These are phyloP conservation scores for Hymenochirus boettgeri DNA, from an alignment of 2,113 vertebrate genomes.

Conservation along the genomic window DNA sequence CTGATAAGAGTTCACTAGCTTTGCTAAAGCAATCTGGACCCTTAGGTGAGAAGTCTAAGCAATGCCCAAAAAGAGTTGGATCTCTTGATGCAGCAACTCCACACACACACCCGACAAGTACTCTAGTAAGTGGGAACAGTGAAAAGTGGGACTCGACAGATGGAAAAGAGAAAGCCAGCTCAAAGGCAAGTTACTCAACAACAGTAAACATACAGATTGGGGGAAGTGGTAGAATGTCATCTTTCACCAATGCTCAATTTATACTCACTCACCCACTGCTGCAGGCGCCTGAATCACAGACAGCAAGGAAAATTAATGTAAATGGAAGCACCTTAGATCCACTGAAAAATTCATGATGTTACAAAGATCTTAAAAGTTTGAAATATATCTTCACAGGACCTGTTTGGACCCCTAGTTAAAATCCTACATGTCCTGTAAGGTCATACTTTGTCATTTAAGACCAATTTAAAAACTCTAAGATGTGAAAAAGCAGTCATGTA, in stretches of 20 bases:
- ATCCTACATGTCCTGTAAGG: background rate
- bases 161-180: conserved; percentile 39
- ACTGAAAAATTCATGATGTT: conserved; percentile 23
- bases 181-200: conserved; percentile 79
- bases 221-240: conserved; percentile 72
- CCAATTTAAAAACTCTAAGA: background rate
- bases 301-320: conserved; percentile 58
- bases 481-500: conserved; percentile 10
- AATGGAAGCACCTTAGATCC: conserved; percentile 55
- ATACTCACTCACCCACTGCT: conserved; percentile 75
- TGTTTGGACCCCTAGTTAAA: background rate
- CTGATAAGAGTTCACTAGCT: conserved; percentile 16
- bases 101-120: conserved; percentile 7
- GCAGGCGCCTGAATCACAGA: conserved; percentile 52
- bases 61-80: background rate
- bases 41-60: conserved; percentile 6
- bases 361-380: rapidly evolving
- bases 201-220: conserved; percentile 84
- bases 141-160: conserved; percentile 10
- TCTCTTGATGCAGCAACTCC: background rate
- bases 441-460: background rate
- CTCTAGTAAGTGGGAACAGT: background rate
- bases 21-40: conserved; percentile 17
- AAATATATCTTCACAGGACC: background rate
- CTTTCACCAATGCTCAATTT: conserved; percentile 80